A percentile compares a stretch with the other conserved stretches of the same genome.
Conservation (phyloP, 2,113 vertebrate species). For the Apistogramma diplotaenia region DNA sequence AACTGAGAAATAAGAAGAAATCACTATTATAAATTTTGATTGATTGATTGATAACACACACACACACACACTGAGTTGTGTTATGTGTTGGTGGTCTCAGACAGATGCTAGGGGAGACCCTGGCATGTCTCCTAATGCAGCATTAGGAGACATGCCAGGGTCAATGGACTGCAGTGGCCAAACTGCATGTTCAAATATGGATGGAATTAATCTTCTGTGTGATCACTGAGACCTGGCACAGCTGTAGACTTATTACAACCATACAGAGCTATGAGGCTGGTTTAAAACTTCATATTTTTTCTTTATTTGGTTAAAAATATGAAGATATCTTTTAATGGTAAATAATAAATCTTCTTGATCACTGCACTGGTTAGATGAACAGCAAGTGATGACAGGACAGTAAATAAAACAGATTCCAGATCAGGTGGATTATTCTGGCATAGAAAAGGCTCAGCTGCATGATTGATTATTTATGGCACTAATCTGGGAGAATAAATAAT, state of each 20-base stretch:
- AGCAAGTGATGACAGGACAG: not conserved
- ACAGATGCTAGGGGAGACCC: conserved; percentile 34
- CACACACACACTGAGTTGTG: not conserved
- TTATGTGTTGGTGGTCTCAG: conserved; percentile 50
- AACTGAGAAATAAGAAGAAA: no score
- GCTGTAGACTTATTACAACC: no score
- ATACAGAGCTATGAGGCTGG: no score
- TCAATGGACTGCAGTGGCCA: conserved; percentile 53
- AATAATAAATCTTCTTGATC: not conserved
- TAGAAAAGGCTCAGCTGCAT: conserved; percentile 15
- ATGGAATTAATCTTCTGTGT: conserved; percentile 56
- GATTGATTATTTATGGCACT: conserved; percentile 38
- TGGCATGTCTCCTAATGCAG: not conserved
- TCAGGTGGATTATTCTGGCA: conserved; percentile 26
- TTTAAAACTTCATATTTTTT: not conserved
- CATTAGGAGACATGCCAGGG: conserved; percentile 52
- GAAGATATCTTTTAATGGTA: not conserved
- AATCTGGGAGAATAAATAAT: conserved; percentile 45
- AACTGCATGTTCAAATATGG: conserved; percentile 64
- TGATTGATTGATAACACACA: no score
- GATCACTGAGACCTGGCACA: conserved; percentile 21
- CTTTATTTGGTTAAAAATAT: no score
- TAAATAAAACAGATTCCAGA: conserved; percentile 3
- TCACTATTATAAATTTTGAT: no score
- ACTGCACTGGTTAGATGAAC: not conserved